These are phyloP conservation scores for Caiman crocodilus DNA, from an alignment of 2,797 vertebrate species.

Conservation along the genomic window DNA sequence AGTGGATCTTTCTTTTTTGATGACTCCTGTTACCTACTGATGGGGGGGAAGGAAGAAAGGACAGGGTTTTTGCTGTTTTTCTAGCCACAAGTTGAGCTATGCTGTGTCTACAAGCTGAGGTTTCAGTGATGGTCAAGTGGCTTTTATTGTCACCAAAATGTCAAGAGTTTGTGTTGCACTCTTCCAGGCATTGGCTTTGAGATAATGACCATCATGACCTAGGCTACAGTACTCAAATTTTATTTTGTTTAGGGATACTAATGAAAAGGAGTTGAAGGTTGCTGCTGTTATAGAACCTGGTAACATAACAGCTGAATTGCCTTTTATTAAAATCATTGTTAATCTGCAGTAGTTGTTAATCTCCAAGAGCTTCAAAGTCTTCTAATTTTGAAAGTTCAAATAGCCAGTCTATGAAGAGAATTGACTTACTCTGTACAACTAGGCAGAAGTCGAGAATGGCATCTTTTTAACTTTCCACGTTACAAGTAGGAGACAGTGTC, in stretches of 20 bases:
- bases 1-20: background rate
- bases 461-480: accelerated
- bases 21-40: background rate
- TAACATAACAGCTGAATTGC: background rate
- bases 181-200: background rate
- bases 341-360: accelerated
- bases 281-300: background rate
- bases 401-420: accelerated
- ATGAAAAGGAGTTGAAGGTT: accelerated
- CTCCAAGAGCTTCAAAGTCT: accelerated
- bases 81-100: background rate
- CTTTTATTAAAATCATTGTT: accelerated
- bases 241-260: accelerated
- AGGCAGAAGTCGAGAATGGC: accelerated
- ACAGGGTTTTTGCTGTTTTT: background rate
- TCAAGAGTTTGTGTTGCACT: background rate
- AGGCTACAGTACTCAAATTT: background rate
- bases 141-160: background rate
- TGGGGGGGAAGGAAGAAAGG: background rate
- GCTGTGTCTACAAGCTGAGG: background rate
- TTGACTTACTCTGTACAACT: background rate
- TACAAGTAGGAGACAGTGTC: accelerated
- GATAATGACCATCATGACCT: background rate
- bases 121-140: background rate
- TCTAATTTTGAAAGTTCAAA: background rate